Percentiles rank a stretch among this genome's conserved stretches.
Conservation (phyloP, 2,888 invertebrate genomes). For the Eupithecia inturbata region DNA sequence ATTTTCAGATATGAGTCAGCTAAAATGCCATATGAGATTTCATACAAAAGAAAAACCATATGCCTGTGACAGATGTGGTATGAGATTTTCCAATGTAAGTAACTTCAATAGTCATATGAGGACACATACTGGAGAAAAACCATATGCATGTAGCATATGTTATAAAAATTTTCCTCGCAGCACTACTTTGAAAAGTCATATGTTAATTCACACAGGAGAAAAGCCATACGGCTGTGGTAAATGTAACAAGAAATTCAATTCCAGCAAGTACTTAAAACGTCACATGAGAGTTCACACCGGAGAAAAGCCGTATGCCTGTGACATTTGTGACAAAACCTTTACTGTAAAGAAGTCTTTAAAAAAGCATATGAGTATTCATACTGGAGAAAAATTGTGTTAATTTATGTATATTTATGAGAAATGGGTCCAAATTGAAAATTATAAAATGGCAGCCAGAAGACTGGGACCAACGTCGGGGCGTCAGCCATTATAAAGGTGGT, state of each 20-base stretch:
- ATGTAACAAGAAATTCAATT: constrained; percentile 35
- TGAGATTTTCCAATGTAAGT: constrained; percentile 33
- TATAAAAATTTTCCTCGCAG: constrained; percentile 34
- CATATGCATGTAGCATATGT: constrained; percentile 31
- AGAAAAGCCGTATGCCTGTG: constrained; percentile 31
- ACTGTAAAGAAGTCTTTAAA: constrained; percentile 35
- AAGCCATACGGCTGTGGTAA: constrained; percentile 32
- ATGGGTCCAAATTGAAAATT: too few relatives aligned
- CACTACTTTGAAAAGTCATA: constrained; percentile 33
- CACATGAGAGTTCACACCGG: constrained; percentile 34
- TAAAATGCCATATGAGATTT: constrained; percentile 31
- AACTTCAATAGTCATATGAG: constrained; percentile 32
- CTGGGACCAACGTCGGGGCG: neutral
- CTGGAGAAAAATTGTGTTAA: constrained; percentile 23
- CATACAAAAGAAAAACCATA: constrained; percentile 36
- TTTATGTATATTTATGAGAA: neutral
- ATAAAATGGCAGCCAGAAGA: neutral
- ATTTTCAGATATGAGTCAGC: constrained; percentile 33
- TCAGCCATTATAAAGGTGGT: neutral
- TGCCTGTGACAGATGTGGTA: constrained; percentile 35
- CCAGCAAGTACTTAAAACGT: constrained; percentile 32
- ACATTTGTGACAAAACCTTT: constrained; percentile 36
- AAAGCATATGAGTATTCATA: constrained; percentile 32
- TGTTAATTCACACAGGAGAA: constrained; percentile 31
- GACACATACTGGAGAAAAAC: constrained; percentile 34